Evolutionary conservation across 1,140 invertebrate genomes (phyloP), one percentile per base, ranked within the genome.

Genomic region (Drosophila lowei): DNA sequence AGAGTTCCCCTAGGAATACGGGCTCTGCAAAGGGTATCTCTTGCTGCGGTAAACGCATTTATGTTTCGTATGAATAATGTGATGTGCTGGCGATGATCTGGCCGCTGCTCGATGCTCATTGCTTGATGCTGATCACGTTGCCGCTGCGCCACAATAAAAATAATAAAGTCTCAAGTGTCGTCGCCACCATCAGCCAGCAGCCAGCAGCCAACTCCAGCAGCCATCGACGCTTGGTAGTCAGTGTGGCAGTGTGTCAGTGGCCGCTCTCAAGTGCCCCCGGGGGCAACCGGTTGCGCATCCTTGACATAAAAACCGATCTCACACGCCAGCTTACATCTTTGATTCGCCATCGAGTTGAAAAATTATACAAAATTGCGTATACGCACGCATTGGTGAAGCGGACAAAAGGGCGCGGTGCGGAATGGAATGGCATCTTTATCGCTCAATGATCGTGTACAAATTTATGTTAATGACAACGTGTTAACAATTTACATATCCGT

Each of bases 231-330:
- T 66, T 70, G 66, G 65, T 57, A 68, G 67, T 80, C 81, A 86
- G 46, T 79, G 76, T 72, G 79, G 86, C 80, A 85, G 56, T 89
- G 66, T 89, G 79, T 89, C 79, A 89, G 84, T 89, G 79, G 79
- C 84, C 79, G 80, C 70, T 62, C 56, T 63, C 47, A 79, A 75
- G 62, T 68, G 63, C 65, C 59, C 62, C 76, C 66, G 66, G 77
- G 60, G 67, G 72, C 81, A 90, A 90, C 89, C 89, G 89, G 89
- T 90, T 89, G 72, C 72, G 65, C 79, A 90, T 90, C 89, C 89
- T 90, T 90, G 89, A 90, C 89, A 90, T 81, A 90, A 90, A 90
- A 90, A 90, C 52, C 63, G 53, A 68, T 59, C 67, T 64, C 72
- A 64, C 72, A 72, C 63, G 59, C 71, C 66, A 76, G 78, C 72